phyloP scores from a whole-genome alignment of 2,113 vertebrate species.

The Gymnobelideus leadbeateri region DNA sequence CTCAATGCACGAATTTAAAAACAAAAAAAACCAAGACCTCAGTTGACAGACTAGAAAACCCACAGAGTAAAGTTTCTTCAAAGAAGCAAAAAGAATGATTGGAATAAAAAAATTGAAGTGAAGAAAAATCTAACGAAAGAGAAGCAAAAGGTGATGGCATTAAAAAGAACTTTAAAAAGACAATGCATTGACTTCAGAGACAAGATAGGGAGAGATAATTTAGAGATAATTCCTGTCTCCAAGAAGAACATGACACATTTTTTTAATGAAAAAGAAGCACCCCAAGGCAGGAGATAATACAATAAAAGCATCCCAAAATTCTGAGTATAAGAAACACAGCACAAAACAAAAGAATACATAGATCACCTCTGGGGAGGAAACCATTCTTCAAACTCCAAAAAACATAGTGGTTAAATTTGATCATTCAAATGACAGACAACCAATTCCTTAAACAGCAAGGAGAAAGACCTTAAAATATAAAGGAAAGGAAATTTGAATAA shows the following conservation, averaged over 20 bases:
- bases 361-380: neutral
- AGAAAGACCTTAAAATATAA: too few species aligned
- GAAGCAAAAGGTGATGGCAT: too few species aligned
- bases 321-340: neutral
- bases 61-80: neutral
- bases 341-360: neutral
- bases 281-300: neutral
- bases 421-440: too few species aligned
- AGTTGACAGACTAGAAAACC: neutral
- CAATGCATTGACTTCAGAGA: neutral
- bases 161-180: neutral
- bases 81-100: neutral
- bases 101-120: neutral
- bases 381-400: neutral
- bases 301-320: neutral
- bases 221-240: neutral
- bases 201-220: neutral
- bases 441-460: too few species aligned
- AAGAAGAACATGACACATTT: neutral
- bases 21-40: neutral
- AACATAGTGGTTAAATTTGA: too few species aligned
- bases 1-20: neutral
- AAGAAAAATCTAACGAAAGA: too few species aligned
- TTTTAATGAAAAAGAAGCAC: neutral
- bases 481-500: too few species aligned